These are phyloP conservation scores for Leuctra nigra DNA, from an alignment of 2,888 invertebrate genomes.

Conservation along the genomic window DNA sequence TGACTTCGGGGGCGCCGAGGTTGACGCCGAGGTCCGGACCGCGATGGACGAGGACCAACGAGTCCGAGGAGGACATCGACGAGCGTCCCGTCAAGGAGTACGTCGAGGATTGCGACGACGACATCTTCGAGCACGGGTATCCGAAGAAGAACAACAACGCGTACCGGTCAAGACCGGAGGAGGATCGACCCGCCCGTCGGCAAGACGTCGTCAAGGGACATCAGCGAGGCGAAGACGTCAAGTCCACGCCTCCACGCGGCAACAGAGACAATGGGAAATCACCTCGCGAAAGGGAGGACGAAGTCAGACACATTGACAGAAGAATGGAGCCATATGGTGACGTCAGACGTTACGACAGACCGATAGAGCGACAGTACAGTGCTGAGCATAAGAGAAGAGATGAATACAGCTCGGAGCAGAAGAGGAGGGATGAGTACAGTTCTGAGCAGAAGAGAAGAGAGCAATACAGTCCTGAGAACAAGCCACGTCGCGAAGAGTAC, in stretches of 20 bases:
- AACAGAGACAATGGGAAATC: not conserved
- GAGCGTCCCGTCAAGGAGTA: constrained; percentile 12
- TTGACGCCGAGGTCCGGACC: not conserved
- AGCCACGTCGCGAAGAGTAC: not conserved
- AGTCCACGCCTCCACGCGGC: not conserved
- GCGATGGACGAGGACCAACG: constrained; percentile 24
- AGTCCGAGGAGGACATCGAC: constrained; percentile 24
- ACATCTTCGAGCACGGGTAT: constrained; percentile 20
- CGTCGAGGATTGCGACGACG: constrained; percentile 13
- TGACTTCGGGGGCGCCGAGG: constrained; percentile 20
- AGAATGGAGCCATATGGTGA: constrained; percentile 7
- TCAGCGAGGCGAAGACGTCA: not conserved
- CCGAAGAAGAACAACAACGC: not conserved
- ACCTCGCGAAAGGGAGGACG: constrained; percentile 2
- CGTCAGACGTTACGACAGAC: too few relatives aligned
- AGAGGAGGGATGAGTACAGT: not conserved
- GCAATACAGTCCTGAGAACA: not conserved
- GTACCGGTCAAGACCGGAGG: not conserved
- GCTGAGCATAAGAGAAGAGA: not conserved
- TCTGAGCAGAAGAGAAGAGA: not conserved
- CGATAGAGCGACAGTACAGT: too few relatives aligned
- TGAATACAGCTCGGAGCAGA: too few relatives aligned
- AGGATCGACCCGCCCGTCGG: not conserved
- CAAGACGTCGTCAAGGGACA: not conserved
- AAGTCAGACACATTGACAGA: constrained; percentile 1